Base-by-base conservation (phyloP, 2,888 invertebrate genomes). In the Panzeria rudis region DNA sequence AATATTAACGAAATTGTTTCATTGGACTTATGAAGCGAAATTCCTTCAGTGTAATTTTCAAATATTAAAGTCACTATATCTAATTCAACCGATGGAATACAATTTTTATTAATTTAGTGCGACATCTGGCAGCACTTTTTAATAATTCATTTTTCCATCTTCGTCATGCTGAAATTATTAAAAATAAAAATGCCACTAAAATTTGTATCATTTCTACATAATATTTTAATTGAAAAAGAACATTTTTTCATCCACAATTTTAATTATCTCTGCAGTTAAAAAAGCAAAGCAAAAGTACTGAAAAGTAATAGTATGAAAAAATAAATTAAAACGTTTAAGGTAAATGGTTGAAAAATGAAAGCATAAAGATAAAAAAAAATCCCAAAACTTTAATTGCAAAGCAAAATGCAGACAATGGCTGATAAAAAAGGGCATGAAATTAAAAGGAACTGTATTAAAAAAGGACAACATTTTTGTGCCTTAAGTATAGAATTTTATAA, bases 211-310 rank as follows among this genome's bases (percentile, higher is more conserved):
- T 76, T 66, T 76, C 71, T 66, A 72, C 72, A 84, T 80, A 80
- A 80, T 80, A 72, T 84, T 79, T 75, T 80, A 84, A 84, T 80
- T 80, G 84, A 80, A 64, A 41, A 38, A 20, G 17, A 59, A 59
- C 50, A 71, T 47, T 66, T 68, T 73, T 56, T 47, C 56, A 32
- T 32, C 23, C 71, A 80, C 52, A 54, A 35, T 76, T 84, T 84
- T 84, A 80, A 84, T 84, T 84, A 84, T 84, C 72, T 84, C 52
- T 44, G 47, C 80, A 71, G 59, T 52, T n/a, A 68, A 78, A 78
- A 50, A 66, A 54, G 20, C 59, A 1, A 38, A 38, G 3, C 3
- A 20, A 61, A 61, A 61, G 20, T 13, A 20, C 11, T 20, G 44
- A 20, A 73, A 13, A 59, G 17, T 52, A 41, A 20, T 8, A 32